Conservation (phyloP, 2,797 vertebrate genomes). For the Serranus cabrilla region DNA sequence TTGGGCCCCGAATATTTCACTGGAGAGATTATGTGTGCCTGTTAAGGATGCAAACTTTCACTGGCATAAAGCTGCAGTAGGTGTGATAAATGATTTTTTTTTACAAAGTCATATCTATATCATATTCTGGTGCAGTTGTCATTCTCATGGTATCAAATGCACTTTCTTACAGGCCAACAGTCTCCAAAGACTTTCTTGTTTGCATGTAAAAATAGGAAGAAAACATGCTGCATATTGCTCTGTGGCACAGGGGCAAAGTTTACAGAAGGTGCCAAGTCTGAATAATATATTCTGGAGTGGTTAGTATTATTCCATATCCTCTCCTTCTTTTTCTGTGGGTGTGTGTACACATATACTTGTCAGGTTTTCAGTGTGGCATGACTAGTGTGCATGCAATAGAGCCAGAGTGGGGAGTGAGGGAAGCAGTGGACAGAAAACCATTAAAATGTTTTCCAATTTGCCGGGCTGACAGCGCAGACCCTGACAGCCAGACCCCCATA, state of each 20-base stretch:
- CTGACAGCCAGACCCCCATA: constrained; percentile 77
- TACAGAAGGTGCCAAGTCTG: constrained; percentile 44
- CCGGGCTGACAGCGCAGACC: constrained; percentile 76
- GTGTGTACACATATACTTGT: constrained; percentile 56
- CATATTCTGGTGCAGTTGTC: not conserved
- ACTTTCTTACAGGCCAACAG: not conserved
- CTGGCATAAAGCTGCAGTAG: not conserved
- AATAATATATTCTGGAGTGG: constrained; percentile 46
- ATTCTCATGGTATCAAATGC: constrained; percentile 28
- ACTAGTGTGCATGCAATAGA: constrained; percentile 75
- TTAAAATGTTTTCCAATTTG: constrained; percentile 88
- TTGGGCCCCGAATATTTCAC: constrained; percentile 39
- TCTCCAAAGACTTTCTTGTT: constrained; percentile 48
- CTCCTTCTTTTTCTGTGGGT: constrained; percentile 24
- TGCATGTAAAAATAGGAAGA: constrained; percentile 52
- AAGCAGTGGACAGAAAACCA: constrained; percentile 79
- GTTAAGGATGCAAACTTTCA: constrained; percentile 10
- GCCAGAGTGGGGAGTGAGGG: constrained; percentile 51
- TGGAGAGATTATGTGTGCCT: constrained; percentile 29
- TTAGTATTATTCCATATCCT: constrained; percentile 13
- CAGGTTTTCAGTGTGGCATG: constrained; percentile 66
- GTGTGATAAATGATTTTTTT: constrained; percentile 15
- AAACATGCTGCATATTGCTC: constrained; percentile 54
- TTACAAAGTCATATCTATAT: constrained; percentile 23
- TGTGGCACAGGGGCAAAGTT: constrained; percentile 44